Percentiles rank a stretch among this genome's conserved stretches.
phyloP scores from a whole-genome alignment of 1,140 invertebrate species.

The Sycobia sp. region DNA sequence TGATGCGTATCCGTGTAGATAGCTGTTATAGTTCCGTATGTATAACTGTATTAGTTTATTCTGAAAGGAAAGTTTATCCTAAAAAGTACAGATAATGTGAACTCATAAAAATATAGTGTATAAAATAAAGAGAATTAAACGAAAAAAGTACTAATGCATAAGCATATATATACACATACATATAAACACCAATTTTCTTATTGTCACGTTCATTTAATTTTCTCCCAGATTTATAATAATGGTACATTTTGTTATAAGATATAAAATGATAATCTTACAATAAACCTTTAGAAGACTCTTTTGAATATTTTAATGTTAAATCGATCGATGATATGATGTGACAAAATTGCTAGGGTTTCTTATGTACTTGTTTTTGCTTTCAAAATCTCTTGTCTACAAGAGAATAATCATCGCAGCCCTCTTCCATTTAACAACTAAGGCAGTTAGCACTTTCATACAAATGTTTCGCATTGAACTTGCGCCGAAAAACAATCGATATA shows the following conservation, averaged over 20 bases:
- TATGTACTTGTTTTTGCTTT: slow-evolving; percentile 1
- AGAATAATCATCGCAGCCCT: background rate
- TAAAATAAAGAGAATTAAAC: slow-evolving; percentile 29
- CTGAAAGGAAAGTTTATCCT: background rate
- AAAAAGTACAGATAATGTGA: slow-evolving; percentile 22
- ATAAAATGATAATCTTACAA: slow-evolving; percentile 26
- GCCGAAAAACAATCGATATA: slow-evolving; percentile 23
- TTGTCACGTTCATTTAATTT: slow-evolving; percentile 25
- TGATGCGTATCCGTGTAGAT: slow-evolving; percentile 17
- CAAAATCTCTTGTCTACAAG: background rate
- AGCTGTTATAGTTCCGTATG: slow-evolving; percentile 4
- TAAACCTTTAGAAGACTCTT: slow-evolving; percentile 19
- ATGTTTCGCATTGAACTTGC: slow-evolving; percentile 8
- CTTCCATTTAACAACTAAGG: slow-evolving; percentile 15
- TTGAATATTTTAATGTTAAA: slow-evolving; percentile 38
- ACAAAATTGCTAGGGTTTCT: slow-evolving; percentile 29
- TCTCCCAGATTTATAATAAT: slow-evolving; percentile 15
- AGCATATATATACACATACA: slow-evolving; percentile 15
- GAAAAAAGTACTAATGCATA: no score
- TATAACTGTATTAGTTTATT: slow-evolving; percentile 10
- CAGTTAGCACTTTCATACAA: slow-evolving; percentile 22
- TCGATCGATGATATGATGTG: slow-evolving; percentile 42
- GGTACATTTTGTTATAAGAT: slow-evolving; percentile 5
- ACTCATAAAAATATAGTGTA: slow-evolving; percentile 9
- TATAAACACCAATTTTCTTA: slow-evolving; percentile 3